phyloP scores from a whole-genome alignment of 2,888 invertebrate species.

The Tipula confusa region DNA sequence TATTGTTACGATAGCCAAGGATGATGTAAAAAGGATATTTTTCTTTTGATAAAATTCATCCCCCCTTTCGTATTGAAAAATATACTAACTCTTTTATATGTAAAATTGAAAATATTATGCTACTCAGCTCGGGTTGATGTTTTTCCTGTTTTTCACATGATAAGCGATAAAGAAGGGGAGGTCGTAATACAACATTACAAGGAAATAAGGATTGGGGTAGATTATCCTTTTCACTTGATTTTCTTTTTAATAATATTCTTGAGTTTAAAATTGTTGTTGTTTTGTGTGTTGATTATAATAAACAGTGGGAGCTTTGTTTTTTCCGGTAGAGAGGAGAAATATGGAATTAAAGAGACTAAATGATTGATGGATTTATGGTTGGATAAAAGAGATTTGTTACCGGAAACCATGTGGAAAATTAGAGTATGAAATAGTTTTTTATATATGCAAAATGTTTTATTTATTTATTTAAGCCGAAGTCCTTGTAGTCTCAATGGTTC shows the following conservation, averaged over 20 bases:
- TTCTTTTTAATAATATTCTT: not conserved
- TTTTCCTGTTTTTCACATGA: not conserved
- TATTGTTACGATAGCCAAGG: not conserved
- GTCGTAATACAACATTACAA: not conserved
- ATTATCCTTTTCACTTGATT: not conserved
- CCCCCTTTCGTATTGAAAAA: too few relatives aligned
- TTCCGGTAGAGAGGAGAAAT: not conserved
- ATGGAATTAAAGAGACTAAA: not conserved
- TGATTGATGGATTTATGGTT: not conserved
- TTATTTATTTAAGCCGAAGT: not conserved
- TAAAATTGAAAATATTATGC: not conserved
- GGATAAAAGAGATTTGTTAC: not conserved
- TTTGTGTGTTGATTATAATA: not conserved
- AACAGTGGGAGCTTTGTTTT: not conserved
- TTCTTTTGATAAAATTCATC: too few relatives aligned
- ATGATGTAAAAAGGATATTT: not conserved
- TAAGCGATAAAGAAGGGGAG: not conserved
- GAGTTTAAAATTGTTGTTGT: too few relatives aligned
- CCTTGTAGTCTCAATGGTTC: too few relatives aligned
- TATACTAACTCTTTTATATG: not conserved
- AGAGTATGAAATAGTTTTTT: not conserved
- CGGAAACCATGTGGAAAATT: not conserved
- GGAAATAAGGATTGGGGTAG: not conserved
- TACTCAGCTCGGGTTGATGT: not conserved
- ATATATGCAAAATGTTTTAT: not conserved